Evolutionary conservation across 2,797 vertebrate genomes (phyloP), one percentile per base, ranked within the genome.

Genomic region (Cottoperca gobio): DNA sequence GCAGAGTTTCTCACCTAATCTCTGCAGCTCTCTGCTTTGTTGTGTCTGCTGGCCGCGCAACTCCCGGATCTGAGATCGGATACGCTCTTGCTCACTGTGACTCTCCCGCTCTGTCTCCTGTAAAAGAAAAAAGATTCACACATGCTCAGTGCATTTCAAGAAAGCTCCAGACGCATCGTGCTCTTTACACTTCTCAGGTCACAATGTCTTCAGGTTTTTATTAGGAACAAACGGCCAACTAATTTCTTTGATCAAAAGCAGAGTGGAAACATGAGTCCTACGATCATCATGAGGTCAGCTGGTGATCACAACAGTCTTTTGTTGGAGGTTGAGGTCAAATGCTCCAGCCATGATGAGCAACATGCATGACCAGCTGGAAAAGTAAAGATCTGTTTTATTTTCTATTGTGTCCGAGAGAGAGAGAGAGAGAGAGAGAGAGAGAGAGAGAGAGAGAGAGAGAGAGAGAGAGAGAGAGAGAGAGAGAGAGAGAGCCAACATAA

Each of bases 81-180:
- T 55, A 0, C 35, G 81, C 21, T 94, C 89, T 77, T 81, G 90
- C 72, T 96, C 94, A 69, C 89, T 84, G 16, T 48, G 52, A 14
- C 86, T 82, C 6, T 93, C 94, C 66, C 0, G 90, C 55, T 95
- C 88, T 0, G 46, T 66, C 24, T 87, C 93, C 97, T 97, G 87
- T 60, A 59, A 54, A 21, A 40, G 7, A 33, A 55, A 46, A 37
- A 84, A 64, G 33, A 73, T 46, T 21, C 21, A 75, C n/a, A 79
- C 39, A 39, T 10, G 48, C 24, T 73, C 13, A 70, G 24, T 46
- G 53, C 8, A 46, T 71, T 69, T 81, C 42, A 43, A 21, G 58
- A 35, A 76, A 71, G 31, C 60, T 52, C 39, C 43, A 71, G 65
- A 64, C 13, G 16, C 42, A 74, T 50, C 17, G 13, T 21, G 40